A percentile compares a stretch with the other conserved stretches of the same genome.
Conservation (phyloP, 2,797 vertebrate species). For the Cyclura pinguis region DNA sequence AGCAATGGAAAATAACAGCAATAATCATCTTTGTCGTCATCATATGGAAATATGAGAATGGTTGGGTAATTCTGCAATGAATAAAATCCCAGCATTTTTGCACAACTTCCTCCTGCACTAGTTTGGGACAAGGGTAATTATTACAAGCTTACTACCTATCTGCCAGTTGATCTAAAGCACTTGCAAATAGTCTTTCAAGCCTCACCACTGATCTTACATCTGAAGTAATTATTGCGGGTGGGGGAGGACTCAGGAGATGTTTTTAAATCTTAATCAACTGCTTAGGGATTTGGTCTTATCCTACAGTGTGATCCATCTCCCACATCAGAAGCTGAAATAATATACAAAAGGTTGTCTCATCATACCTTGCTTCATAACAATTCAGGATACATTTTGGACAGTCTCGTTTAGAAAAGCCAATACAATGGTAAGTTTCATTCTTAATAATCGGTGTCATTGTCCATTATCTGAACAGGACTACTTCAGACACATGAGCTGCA, state of each 20-base stretch:
- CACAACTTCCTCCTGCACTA: conserved; percentile 37
- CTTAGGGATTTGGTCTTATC: conserved; percentile 48
- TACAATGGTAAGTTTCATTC: conserved; percentile 36
- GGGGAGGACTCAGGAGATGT: conserved; percentile 48
- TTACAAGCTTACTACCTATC: conserved; percentile 56
- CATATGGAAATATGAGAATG: conserved; percentile 37
- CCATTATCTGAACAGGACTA: conserved; percentile 40
- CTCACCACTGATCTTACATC: conserved; percentile 73
- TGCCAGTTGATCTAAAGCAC: conserved; percentile 62
- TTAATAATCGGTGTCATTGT: conserved; percentile 46
- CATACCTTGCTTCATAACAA: conserved; percentile 63
- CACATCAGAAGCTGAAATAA: conserved; percentile 50
- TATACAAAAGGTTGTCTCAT: conserved; percentile 49
- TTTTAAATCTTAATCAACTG: conserved; percentile 57
- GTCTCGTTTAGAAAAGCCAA: conserved; percentile 35
- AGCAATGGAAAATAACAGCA: conserved; percentile 57
- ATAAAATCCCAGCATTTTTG: conserved; percentile 58
- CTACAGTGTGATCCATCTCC: background rate
- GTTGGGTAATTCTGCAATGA: conserved; percentile 67
- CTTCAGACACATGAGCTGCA: background rate
- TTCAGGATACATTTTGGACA: conserved; percentile 52
- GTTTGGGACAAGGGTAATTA: conserved; percentile 37
- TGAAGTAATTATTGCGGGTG: conserved; percentile 57
- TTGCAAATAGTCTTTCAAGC: conserved; percentile 62
- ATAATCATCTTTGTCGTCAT: background rate